phyloP scores from a whole-genome alignment of 2,113 vertebrate genomes.

The Cochlearius cochlearius region DNA sequence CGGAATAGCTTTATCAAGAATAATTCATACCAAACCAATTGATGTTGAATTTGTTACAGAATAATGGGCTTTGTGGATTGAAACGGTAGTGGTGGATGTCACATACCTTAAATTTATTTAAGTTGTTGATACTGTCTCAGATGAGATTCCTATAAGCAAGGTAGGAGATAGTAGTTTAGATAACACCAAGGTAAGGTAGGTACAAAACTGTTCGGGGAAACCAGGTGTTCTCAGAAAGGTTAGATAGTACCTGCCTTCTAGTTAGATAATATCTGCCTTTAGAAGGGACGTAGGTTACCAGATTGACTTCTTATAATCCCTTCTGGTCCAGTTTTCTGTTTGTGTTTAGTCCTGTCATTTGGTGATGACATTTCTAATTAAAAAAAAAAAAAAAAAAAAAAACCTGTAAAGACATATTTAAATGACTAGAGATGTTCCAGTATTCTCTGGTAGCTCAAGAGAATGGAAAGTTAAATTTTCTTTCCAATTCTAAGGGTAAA shows the following conservation, averaged over 20 bases:
- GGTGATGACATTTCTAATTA: not conserved
- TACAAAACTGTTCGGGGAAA: not conserved
- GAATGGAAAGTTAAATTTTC: not conserved
- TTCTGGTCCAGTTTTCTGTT: not conserved
- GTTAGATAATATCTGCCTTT: not conserved
- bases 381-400: not conserved
- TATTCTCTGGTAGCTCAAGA: not conserved
- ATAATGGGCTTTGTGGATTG: not conserved
- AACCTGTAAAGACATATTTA: not conserved
- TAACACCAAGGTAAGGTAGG: not conserved
- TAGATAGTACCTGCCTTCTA: slow-evolving; percentile 32
- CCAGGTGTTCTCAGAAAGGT: slow-evolving; percentile 28
- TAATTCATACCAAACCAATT: not conserved
- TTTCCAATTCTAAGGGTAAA: not conserved
- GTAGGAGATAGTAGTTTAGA: not conserved
- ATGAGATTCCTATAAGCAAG: not conserved
- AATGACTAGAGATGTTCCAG: not conserved
- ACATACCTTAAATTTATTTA: not conserved
- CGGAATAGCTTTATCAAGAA: not conserved
- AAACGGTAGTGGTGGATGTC: not conserved
- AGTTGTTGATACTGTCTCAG: not conserved
- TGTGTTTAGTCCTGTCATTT: not conserved
- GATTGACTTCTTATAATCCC: not conserved
- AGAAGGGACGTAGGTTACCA: not conserved
- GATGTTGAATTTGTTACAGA: not conserved